These are phyloP conservation scores for Melanotaenia pygmaea DNA, from an alignment of 2,797 vertebrate species.

Conservation along the genomic window DNA sequence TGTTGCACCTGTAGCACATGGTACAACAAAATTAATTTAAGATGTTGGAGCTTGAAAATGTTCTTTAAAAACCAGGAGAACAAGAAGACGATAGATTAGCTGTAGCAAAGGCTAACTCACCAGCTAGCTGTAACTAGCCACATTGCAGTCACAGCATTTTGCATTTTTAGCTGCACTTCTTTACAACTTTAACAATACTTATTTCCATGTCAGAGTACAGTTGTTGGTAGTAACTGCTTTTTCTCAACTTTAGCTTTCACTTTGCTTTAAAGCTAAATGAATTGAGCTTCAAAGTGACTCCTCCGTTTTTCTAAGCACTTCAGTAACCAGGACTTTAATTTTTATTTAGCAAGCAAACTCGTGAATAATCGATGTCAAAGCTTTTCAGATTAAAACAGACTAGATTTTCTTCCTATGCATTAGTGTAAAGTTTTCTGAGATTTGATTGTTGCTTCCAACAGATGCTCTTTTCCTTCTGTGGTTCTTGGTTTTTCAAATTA, in stretches of 20 bases:
- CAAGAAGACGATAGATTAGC: background rate
- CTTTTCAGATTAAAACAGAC: constrained; percentile 29
- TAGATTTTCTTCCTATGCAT: constrained; percentile 44
- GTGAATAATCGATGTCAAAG: constrained; percentile 52
- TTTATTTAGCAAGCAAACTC: constrained; percentile 30
- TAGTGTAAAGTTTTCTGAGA: constrained; percentile 2
- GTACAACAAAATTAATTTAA: background rate
- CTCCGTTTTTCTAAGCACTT: constrained; percentile 8
- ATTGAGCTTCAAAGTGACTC: background rate
- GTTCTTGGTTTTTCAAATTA: constrained; percentile 6
- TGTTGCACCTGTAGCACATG: background rate
- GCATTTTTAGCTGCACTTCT: background rate
- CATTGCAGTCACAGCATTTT: background rate
- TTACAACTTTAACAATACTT: background rate
- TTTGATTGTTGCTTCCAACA: constrained; percentile 19
- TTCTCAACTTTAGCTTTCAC: background rate
- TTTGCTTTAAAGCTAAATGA: background rate
- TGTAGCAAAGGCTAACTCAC: constrained; percentile 10
- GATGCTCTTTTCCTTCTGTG: constrained; percentile 22
- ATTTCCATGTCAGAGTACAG: constrained; percentile 3
- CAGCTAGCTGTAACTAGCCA: constrained; percentile 8
- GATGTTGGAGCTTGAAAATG: constrained; percentile 1
- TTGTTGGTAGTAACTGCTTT: background rate
- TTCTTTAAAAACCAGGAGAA: constrained; percentile 7
- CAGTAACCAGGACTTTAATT: background rate